phyloP scores from a whole-genome alignment of 2,113 vertebrate genomes.

The Loxodonta africana region DNA sequence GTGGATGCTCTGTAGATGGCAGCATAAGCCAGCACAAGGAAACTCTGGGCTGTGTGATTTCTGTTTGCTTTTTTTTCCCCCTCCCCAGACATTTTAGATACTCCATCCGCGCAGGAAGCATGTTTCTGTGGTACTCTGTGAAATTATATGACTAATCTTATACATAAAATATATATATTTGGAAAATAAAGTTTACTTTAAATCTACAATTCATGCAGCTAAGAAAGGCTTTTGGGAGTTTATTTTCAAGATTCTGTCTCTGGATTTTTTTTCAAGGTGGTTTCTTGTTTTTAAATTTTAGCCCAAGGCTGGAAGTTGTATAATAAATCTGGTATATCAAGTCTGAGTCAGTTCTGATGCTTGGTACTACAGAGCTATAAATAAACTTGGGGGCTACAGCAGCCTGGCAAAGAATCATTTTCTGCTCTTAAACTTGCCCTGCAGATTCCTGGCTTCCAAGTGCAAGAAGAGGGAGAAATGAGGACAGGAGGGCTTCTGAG shows the following conservation, averaged over 20 bases:
- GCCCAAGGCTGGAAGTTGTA: background rate
- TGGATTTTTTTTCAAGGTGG: background rate
- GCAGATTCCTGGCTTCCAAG: background rate
- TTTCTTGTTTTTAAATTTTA: background rate
- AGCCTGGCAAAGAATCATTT: rapidly evolving
- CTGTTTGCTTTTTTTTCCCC: too few species aligned
- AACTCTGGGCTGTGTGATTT: too few species aligned
- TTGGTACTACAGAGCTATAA: background rate
- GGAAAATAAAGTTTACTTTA: background rate
- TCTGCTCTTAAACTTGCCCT: too few species aligned
- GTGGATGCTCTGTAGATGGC: background rate
- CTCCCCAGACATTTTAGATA: background rate
- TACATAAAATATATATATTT: rapidly evolving
- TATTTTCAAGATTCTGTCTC: background rate
- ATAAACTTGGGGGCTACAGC: rapidly evolving
- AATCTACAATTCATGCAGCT: background rate
- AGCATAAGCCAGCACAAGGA: background rate
- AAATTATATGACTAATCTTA: background rate
- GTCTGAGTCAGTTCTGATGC: background rate
- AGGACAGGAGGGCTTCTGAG: rapidly evolving
- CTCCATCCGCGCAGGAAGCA: rapidly evolving
- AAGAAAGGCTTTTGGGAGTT: background rate
- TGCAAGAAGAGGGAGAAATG: background rate
- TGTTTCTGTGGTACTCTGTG: background rate
- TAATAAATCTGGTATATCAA: too few species aligned